phyloP scores from a whole-genome alignment of 2,113 vertebrate genomes.

The Coturnix japonica region DNA sequence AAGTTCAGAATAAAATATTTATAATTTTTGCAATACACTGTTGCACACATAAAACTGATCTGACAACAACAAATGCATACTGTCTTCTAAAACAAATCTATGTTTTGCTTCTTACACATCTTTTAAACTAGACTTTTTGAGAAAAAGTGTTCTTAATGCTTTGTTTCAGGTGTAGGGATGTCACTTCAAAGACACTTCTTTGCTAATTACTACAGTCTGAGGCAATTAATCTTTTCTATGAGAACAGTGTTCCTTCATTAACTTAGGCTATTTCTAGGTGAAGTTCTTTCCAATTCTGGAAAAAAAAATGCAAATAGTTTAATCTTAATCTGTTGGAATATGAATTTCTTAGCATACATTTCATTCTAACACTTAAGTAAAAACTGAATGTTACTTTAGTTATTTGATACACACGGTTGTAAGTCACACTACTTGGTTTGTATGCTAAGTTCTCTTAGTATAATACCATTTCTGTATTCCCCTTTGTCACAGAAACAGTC shows the following conservation, averaged over 20 bases:
- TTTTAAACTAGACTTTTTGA: neutral
- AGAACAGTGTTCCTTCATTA: neutral
- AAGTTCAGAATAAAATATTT: neutral
- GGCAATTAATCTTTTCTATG: neutral
- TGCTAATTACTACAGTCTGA: neutral
- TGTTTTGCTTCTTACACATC: neutral
- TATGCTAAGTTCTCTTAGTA: neutral
- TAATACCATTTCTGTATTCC: neutral
- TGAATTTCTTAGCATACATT: neutral
- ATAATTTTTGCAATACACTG: neutral
- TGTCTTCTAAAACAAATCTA: neutral
- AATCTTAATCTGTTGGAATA: neutral
- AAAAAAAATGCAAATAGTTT: neutral
- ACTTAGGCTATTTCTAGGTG: neutral
- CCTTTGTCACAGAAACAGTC: neutral
- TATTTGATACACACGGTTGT: neutral
- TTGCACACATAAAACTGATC: neutral
- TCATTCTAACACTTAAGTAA: neutral
- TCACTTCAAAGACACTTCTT: neutral
- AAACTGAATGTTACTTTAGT: neutral
- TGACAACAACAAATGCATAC: neutral
- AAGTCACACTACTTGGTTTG: neutral
- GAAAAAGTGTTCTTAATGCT: neutral
- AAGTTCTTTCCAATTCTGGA: neutral
- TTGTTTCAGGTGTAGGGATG: constrained; percentile 11